These are phyloP conservation scores for Andrena cerasifolii DNA, from an alignment of 1,140 invertebrate genomes.

Conservation along the genomic window DNA sequence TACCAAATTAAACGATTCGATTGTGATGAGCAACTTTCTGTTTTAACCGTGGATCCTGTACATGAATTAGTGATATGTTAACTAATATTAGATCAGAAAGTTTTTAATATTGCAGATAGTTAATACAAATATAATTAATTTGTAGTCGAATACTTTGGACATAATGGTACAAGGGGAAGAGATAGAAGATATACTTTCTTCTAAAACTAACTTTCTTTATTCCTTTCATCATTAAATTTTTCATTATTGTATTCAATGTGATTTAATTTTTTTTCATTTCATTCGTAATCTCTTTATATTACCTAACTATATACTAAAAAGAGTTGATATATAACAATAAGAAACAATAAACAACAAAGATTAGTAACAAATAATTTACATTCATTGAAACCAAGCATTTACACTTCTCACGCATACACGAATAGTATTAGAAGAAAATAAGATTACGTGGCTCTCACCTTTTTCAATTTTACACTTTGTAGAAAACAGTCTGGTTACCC, in stretches of 20 bases:
- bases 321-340: conserved; percentile 58
- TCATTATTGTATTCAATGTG: conserved; percentile 65
- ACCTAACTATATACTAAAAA: conserved; percentile 56
- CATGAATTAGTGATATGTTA: too few relatives aligned
- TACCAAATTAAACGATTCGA: too few relatives aligned
- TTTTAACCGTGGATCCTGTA: too few relatives aligned
- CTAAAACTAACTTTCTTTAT: conserved; percentile 70
- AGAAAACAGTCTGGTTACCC: conserved; percentile 6
- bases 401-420: conserved; percentile 33
- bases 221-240: conserved; percentile 48
- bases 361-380: conserved; percentile 59
- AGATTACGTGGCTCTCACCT: conserved; percentile 37
- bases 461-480: conserved; percentile 13
- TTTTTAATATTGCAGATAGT: too few relatives aligned
- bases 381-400: conserved; percentile 57
- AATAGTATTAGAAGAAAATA: conserved; percentile 47
- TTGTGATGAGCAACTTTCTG: too few relatives aligned
- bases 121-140: too few relatives aligned
- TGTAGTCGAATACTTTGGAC: too few relatives aligned
- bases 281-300: conserved; percentile 41
- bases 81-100: too few relatives aligned
- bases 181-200: conserved; percentile 38
- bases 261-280: conserved; percentile 49
- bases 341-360: conserved; percentile 62
- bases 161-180: too few relatives aligned